Conservation (phyloP, 2,888 invertebrate genomes). For the Cartodere bifasciata region DNA sequence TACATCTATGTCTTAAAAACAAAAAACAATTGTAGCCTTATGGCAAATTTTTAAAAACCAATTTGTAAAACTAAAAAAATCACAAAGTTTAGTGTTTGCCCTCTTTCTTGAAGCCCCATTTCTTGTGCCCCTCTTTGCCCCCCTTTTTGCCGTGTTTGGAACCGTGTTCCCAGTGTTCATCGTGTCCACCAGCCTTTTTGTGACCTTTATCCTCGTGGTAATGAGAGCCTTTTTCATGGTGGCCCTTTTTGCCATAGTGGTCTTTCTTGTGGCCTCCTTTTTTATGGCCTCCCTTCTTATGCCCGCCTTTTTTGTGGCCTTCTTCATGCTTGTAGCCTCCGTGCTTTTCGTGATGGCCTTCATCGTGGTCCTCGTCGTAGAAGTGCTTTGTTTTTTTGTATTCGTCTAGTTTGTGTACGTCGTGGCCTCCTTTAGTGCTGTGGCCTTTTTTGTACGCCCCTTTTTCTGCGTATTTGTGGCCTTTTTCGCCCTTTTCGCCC, state of each 20-base stretch:
- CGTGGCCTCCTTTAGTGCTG: constrained; percentile 75
- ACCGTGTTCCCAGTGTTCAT: constrained; percentile 62
- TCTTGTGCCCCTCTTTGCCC: constrained; percentile 65
- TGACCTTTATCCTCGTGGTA: constrained; percentile 69
- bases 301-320: constrained; percentile 70
- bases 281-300: constrained; percentile 70
- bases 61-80: constrained; percentile 4
- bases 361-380: constrained; percentile 75
- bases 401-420: constrained; percentile 74
- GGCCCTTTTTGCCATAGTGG: constrained; percentile 69
- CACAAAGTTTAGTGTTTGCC: constrained; percentile 18
- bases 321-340: constrained; percentile 69
- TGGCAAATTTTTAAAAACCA: constrained; percentile 6
- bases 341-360: constrained; percentile 70
- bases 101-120: constrained; percentile 53
- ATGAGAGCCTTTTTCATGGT: constrained; percentile 68
- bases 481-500: constrained; percentile 55
- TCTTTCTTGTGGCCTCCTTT: constrained; percentile 64
- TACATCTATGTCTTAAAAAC: no score
- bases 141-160: constrained; percentile 69
- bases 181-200: constrained; percentile 64
- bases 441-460: constrained; percentile 76
- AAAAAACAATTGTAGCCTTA: no score
- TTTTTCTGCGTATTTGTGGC: constrained; percentile 50
- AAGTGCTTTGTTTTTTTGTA: constrained; percentile 78